A percentile compares a stretch with the other conserved stretches of the same genome.
phyloP scores from a whole-genome alignment of 2,113 vertebrate species.

The human (Homo sapiens) region DNA sequence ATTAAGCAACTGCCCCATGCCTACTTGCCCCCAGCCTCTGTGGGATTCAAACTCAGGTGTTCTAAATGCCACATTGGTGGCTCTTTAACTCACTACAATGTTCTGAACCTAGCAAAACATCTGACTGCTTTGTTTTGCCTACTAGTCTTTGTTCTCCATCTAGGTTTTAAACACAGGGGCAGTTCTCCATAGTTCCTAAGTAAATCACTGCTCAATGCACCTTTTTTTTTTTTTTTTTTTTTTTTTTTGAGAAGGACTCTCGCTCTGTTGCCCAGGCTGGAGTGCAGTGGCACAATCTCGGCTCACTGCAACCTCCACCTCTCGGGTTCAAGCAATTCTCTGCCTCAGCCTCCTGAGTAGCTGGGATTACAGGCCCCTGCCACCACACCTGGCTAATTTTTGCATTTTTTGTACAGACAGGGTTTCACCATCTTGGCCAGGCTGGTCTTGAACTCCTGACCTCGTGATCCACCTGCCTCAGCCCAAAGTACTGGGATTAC shows the following conservation, averaged over 20 bases:
- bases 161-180: not conserved
- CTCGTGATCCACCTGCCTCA: no score
- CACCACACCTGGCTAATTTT: no score
- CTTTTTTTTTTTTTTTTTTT: not conserved
- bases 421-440: no score
- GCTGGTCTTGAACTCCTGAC: no score
- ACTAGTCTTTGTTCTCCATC: not conserved
- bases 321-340: not conserved
- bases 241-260: not conserved
- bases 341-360: not conserved
- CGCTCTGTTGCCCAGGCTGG: no score
- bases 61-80: not conserved
- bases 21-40: not conserved
- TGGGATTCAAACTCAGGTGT: not conserved
- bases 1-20: not conserved
- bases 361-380: not conserved
- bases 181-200: not conserved
- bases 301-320: not conserved
- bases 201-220: not conserved
- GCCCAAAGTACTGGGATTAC: no score
- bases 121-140: not conserved
- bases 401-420: no score
- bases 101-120: not conserved
- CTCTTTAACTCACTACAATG: rapidly evolving
- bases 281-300: not conserved